Evolutionary conservation across 2,113 vertebrate species (phyloP).

Genomic region (Atlantisia rogersi): DNA sequence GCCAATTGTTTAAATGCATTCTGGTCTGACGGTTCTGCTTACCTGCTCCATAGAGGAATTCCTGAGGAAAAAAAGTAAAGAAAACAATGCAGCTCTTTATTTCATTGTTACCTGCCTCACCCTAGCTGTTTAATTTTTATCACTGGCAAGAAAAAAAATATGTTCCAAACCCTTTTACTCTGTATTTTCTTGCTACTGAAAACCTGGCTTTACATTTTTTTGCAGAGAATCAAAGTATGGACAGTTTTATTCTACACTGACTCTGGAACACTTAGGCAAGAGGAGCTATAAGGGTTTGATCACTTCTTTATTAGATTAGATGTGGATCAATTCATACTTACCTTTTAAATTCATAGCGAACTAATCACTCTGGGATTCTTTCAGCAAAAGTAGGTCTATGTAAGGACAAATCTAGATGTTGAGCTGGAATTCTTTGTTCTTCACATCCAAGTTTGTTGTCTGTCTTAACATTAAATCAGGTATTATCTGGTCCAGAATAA

Average conservation of each 20-base stretch:
- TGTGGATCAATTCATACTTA: not conserved
- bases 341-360: not conserved
- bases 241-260: not conserved
- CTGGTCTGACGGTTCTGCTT: not conserved
- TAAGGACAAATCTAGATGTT: not conserved
- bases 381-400: not conserved
- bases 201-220: not conserved
- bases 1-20: not conserved
- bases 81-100: not conserved
- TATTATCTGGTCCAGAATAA: not conserved
- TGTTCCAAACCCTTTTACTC: not conserved
- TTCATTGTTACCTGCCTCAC: not conserved
- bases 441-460: not conserved
- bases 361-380: not conserved
- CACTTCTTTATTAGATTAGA: not conserved
- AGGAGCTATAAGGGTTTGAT: not conserved
- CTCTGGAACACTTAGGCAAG: not conserved
- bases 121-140: not conserved
- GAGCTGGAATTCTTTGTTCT: not conserved
- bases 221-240: not conserved
- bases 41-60: not conserved
- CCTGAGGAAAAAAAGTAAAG: not conserved
- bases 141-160: fast-evolving
- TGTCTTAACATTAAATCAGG: not conserved
- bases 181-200: not conserved